phyloP scores from a whole-genome alignment of 2,113 vertebrate species.

The Trinectes maculatus region DNA sequence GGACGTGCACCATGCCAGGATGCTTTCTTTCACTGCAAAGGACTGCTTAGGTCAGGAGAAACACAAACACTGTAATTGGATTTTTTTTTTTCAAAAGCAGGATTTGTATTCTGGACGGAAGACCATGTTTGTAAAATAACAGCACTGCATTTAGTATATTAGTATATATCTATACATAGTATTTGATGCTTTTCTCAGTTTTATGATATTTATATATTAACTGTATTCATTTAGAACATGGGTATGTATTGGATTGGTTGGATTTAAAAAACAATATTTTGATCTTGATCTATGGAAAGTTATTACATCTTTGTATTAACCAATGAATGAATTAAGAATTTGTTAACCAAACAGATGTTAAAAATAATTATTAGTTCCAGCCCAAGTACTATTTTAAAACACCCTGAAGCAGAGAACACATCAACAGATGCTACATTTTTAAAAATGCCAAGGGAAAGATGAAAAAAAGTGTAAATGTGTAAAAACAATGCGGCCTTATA shows the following conservation, averaged over 20 bases:
- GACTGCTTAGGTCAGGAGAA: constrained; percentile 73
- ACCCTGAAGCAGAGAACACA: neutral
- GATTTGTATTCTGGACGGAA: neutral
- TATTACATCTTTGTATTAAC: too few species aligned
- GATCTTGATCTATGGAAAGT: too few species aligned
- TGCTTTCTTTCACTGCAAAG: constrained; percentile 92
- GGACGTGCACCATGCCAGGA: constrained; percentile 88
- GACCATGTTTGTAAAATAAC: neutral
- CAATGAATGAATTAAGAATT: neutral
- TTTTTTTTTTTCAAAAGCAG: neutral
- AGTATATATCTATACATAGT: too few species aligned
- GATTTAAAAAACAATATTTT: too few species aligned
- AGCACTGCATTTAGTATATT: neutral
- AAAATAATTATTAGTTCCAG: neutral
- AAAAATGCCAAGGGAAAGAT: neutral
- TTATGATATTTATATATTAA: neutral
- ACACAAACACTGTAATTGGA: neutral
- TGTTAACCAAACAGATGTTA: neutral
- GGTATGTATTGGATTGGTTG: too few species aligned
- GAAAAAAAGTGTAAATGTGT: too few species aligned
- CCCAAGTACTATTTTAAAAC: neutral
- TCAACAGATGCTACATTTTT: too few species aligned
- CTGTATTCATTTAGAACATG: neutral
- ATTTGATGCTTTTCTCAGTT: neutral
- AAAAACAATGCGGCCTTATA: too few species aligned